Evolutionary conservation across 2,113 vertebrate genomes (phyloP).

Genomic region (Nycticorax nycticorax): DNA sequence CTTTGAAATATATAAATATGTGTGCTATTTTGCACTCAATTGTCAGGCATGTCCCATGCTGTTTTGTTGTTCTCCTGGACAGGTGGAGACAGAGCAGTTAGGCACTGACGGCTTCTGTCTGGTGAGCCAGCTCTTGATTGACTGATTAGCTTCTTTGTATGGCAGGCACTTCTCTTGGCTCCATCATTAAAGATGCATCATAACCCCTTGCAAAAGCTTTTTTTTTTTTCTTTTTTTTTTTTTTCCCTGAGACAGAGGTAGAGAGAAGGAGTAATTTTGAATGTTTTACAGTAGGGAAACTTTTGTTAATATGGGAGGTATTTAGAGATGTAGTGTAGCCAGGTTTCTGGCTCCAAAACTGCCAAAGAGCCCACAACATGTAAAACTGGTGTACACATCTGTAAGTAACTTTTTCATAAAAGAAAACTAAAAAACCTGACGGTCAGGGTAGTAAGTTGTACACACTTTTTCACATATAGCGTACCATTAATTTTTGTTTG

Average conservation of each 20-base stretch:
- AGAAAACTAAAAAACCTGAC: neutral
- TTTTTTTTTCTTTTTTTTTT: neutral
- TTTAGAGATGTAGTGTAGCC: neutral
- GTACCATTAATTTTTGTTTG: neutral
- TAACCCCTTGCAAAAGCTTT: conserved; percentile 21
- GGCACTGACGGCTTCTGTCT: conserved; percentile 48
- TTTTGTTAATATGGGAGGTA: neutral
- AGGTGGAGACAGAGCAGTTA: conserved; percentile 62
- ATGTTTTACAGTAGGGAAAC: conserved; percentile 3
- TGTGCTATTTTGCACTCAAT: conserved; percentile 48
- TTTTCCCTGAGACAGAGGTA: neutral
- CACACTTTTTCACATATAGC: neutral
- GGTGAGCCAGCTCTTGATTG: conserved; percentile 70
- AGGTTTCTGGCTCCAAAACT: neutral
- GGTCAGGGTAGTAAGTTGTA: neutral
- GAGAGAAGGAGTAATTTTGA: neutral
- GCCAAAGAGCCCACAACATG: neutral
- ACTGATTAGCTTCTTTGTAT: conserved; percentile 75
- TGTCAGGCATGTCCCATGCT: conserved; percentile 57
- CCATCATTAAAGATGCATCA: conserved; percentile 61
- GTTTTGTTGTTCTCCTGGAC: conserved; percentile 53
- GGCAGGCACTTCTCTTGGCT: conserved; percentile 42
- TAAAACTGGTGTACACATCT: neutral
- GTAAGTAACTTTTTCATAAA: neutral
- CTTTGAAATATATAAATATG: neutral